A percentile compares a stretch with the other conserved stretches of the same genome.
phyloP scores from a whole-genome alignment of 2,797 vertebrate species.

The Sebastolobus alascanus region DNA sequence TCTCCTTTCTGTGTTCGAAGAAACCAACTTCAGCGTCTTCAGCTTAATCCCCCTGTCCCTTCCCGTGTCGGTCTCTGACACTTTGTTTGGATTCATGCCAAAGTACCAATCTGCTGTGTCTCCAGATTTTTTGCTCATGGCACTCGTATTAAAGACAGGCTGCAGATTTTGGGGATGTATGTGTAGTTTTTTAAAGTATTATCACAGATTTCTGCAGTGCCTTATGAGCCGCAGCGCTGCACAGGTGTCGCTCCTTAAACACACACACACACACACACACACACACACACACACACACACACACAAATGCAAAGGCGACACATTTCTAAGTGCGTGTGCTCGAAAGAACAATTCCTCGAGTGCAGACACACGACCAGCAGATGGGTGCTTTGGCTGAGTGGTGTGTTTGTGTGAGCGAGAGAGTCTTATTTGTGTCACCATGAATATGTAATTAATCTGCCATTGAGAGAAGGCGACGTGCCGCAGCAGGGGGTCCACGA shows the following conservation, averaged over 20 bases:
- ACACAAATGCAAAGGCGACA: background rate
- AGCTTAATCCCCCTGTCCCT: constrained; percentile 51
- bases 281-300: background rate
- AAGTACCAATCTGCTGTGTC: constrained; percentile 61
- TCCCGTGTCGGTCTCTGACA: constrained; percentile 52
- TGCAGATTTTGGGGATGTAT: constrained; percentile 8
- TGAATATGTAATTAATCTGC: constrained; percentile 81
- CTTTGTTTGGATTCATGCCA: constrained; percentile 66
- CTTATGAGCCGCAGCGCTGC: constrained; percentile 10
- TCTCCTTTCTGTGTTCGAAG: constrained; percentile 22
- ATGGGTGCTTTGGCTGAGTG: constrained; percentile 73
- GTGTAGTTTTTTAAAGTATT: constrained; percentile 2
- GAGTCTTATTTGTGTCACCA: constrained; percentile 73
- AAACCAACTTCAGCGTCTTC: constrained; percentile 55
- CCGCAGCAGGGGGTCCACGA: constrained; percentile 62
- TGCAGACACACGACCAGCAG: constrained; percentile 72
- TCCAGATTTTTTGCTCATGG: constrained; percentile 51
- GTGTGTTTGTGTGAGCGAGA: constrained; percentile 66
- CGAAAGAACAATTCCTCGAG: constrained; percentile 51
- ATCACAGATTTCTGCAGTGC: background rate
- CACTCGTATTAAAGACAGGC: constrained; percentile 23
- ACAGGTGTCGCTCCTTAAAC: constrained; percentile 17
- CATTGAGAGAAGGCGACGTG: constrained; percentile 67
- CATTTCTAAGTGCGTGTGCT: constrained; percentile 19
- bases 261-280: background rate